Evolutionary conservation across 2,113 vertebrate species (phyloP).

Genomic region (Lathamus discolor): DNA sequence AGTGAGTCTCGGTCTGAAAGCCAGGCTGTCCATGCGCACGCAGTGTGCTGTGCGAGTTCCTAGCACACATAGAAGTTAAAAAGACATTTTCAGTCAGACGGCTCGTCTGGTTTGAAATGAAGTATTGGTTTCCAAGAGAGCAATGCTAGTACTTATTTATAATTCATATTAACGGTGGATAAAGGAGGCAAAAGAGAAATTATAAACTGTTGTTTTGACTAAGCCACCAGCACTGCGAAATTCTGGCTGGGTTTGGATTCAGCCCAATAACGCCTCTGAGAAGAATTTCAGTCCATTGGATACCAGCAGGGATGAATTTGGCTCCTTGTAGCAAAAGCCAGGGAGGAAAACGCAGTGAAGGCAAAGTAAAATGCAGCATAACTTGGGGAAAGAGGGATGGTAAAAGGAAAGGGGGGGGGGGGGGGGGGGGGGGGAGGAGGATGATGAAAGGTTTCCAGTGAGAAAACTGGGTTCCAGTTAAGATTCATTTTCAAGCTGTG

Average conservation of each 20-base stretch:
- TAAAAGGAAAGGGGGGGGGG: constrained; percentile 15
- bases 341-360: not conserved
- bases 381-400: constrained; percentile 1
- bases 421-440: not conserved
- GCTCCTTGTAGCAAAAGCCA: not conserved
- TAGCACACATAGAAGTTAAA: not conserved
- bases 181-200: constrained; percentile 16
- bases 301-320: constrained; percentile 42
- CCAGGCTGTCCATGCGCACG: not conserved
- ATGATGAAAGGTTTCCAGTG: not conserved
- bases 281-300: constrained; percentile 36
- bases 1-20: not conserved
- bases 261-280: not conserved
- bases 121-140: not conserved
- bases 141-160: constrained; percentile 23
- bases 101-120: constrained; percentile 33
- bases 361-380: constrained; percentile 36
- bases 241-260: constrained; percentile 29
- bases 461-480: not conserved
- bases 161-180: constrained; percentile 15
- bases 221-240: constrained; percentile 40
- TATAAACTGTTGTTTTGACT: constrained; percentile 39
- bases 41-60: not conserved
- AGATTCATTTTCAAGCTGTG: constrained; percentile 31
- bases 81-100: constrained; percentile 5